A percentile compares a stretch with the other conserved stretches of the same genome.
Evolutionary conservation across 2,113 vertebrate genomes (phyloP).

Genomic region (Nipponia nippon): DNA sequence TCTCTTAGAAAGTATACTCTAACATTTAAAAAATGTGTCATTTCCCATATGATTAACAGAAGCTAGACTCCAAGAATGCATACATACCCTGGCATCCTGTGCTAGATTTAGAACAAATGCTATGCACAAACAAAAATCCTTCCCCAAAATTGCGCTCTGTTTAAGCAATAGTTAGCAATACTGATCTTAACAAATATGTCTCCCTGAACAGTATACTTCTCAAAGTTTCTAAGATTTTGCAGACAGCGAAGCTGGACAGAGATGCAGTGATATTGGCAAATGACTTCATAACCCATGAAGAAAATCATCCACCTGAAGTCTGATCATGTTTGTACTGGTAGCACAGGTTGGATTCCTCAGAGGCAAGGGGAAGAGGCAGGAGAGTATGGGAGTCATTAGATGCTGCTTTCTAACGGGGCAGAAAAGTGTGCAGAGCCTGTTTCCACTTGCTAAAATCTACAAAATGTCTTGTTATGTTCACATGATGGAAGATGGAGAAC

Average conservation of each 20-base stretch:
- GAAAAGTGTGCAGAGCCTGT: background rate
- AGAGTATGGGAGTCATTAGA: background rate
- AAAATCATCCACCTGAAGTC: background rate
- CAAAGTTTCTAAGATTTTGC: background rate
- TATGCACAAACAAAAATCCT: background rate
- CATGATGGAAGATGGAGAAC: background rate
- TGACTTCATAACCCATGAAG: background rate
- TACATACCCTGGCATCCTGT: background rate
- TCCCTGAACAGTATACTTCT: background rate
- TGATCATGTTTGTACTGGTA: background rate
- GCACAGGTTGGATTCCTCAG: background rate
- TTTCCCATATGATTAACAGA: background rate
- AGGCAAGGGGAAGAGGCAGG: accelerated
- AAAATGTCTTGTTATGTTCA: background rate
- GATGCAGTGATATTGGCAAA: background rate
- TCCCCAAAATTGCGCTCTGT: background rate
- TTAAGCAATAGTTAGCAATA: background rate
- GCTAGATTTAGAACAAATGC: background rate
- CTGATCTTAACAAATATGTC: background rate
- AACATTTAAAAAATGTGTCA: background rate
- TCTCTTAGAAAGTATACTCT: background rate
- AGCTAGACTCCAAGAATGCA: background rate
- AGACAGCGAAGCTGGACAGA: background rate
- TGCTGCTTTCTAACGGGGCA: background rate
- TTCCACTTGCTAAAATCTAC: background rate